Conservation (phyloP, 2,113 vertebrate species). For the Cheilinus undulatus region DNA sequence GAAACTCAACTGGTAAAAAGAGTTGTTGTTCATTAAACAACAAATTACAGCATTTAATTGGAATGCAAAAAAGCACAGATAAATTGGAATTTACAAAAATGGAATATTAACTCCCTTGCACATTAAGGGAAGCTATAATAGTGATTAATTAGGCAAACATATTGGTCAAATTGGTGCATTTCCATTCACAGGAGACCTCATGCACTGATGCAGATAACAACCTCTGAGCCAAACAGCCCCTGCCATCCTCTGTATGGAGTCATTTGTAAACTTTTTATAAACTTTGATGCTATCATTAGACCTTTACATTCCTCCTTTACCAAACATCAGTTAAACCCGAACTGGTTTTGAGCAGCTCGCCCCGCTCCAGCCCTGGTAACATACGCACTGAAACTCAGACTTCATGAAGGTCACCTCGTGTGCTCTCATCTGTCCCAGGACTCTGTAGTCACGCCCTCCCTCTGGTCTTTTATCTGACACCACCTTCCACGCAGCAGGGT, state of each 20-base stretch:
- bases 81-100: no score
- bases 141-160: not conserved
- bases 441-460: constrained; percentile 52
- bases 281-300: not conserved
- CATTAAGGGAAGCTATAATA: not conserved
- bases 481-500: constrained; percentile 74
- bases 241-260: not conserved
- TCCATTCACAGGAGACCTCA: not conserved
- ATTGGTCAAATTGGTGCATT: not conserved
- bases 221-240: not conserved
- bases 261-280: not conserved
- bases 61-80: no score
- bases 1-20: not conserved
- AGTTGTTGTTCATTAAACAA: not conserved
- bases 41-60: not conserved
- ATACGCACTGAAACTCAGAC: constrained; percentile 78
- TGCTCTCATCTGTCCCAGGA: constrained; percentile 46
- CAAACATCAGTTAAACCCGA: constrained; percentile 1
- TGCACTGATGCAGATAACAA: constrained; percentile 1
- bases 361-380: constrained; percentile 81
- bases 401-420: constrained; percentile 23
- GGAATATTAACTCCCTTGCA: not conserved
- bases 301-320: not conserved
- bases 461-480: constrained; percentile 31
- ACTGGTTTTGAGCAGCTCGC: constrained; percentile 63